A percentile compares a stretch with the other conserved stretches of the same genome.
These are phyloP conservation scores for Drosophila micromelanica DNA, from an alignment of 1,140 invertebrate species.

Conservation along the genomic window DNA sequence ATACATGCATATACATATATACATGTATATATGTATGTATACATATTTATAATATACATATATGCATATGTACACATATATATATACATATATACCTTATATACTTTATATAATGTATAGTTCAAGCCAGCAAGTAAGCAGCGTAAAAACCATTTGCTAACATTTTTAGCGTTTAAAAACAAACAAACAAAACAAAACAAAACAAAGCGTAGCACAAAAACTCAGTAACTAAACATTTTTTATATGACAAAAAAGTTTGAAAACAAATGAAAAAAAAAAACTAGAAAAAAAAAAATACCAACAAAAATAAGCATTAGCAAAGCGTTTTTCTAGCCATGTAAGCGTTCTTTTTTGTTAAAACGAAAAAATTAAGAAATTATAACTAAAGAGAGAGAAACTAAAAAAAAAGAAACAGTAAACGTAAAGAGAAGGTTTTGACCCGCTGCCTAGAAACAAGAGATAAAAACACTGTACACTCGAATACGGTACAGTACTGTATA, in stretches of 20 bases:
- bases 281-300: slow-evolving; percentile 16
- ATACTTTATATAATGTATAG: slow-evolving; percentile 71
- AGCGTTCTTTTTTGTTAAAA: slow-evolving; percentile 47
- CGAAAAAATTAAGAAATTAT: neutral
- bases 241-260: slow-evolving; percentile 54
- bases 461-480: slow-evolving; percentile 1
- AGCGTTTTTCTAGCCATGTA: slow-evolving; percentile 68
- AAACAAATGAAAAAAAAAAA: slow-evolving; percentile 8
- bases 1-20: slow-evolving; percentile 21
- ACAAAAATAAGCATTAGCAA: slow-evolving; percentile 54
- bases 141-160: slow-evolving; percentile 61
- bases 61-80: slow-evolving; percentile 21
- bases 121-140: slow-evolving; percentile 61
- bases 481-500: neutral
- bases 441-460: neutral
- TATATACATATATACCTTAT: slow-evolving; percentile 55
- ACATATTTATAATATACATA: slow-evolving; percentile 9
- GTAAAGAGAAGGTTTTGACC: slow-evolving; percentile 2
- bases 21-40: slow-evolving; percentile 21
- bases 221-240: slow-evolving; percentile 58
- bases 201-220: slow-evolving; percentile 68
- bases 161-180: slow-evolving; percentile 64
- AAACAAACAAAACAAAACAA: slow-evolving; percentile 14
- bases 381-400: neutral
- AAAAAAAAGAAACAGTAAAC: slow-evolving; percentile 12